Conservation (phyloP, 2,797 vertebrate genomes). For the Thripadectes ignobilis region DNA sequence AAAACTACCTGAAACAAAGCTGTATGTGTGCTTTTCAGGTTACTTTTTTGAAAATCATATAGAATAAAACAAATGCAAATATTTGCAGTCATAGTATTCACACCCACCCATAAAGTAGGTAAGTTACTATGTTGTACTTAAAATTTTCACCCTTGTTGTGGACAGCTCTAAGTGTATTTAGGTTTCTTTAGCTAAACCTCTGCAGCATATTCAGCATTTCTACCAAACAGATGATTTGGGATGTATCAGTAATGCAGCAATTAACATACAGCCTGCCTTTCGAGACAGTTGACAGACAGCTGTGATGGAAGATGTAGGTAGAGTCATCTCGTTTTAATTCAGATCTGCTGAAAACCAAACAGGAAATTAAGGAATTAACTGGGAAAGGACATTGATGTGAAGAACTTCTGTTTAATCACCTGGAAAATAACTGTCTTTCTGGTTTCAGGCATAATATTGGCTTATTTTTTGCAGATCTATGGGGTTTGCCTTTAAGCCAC, state of each 20-base stretch:
- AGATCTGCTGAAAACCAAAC: not conserved
- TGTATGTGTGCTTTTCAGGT: not conserved
- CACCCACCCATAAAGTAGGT: not conserved
- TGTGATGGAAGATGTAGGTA: not conserved
- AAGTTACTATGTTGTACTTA: not conserved
- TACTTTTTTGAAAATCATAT: not conserved
- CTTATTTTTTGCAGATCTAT: not conserved
- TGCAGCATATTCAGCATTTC: not conserved
- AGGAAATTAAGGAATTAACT: not conserved
- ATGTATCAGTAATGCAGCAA: not conserved
- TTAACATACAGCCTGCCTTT: not conserved
- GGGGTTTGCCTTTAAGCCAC: not conserved
- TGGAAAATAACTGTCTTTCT: not conserved
- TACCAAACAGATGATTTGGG: not conserved
- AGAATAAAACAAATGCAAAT: not conserved
- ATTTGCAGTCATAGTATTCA: not conserved
- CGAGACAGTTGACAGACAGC: not conserved
- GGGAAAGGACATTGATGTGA: not conserved
- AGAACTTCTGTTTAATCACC: not conserved
- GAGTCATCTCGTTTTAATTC: not conserved
- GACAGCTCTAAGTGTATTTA: not conserved
- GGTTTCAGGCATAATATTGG: not conserved
- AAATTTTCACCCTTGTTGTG: not conserved
- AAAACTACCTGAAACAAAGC: not conserved
- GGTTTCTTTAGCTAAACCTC: not conserved